A percentile compares a stretch with the other conserved stretches of the same genome.
These are phyloP conservation scores for Hirtodrosophila confusa DNA, from an alignment of 2,888 invertebrate genomes.

Conservation along the genomic window DNA sequence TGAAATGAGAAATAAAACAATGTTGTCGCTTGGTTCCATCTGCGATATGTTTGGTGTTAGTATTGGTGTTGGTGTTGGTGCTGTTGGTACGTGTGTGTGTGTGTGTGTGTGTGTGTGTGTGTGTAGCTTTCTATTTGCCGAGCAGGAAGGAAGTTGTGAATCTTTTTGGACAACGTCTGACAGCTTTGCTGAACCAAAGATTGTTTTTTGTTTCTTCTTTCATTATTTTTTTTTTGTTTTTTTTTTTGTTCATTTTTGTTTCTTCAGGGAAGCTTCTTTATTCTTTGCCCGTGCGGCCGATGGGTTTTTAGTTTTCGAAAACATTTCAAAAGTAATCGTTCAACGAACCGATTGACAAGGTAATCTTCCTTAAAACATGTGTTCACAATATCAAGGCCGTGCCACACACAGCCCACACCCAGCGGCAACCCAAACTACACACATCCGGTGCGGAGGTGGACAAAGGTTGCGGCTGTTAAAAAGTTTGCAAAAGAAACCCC, in stretches of 20 bases:
- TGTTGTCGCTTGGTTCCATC: conserved; percentile 64
- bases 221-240: conserved; percentile 10
- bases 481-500: conserved; percentile 48
- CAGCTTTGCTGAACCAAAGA: conserved; percentile 58
- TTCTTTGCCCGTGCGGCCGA: conserved; percentile 9
- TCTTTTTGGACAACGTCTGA: conserved; percentile 62
- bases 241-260: conserved; percentile 8
- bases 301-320: conserved; percentile 54
- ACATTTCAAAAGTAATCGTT: conserved; percentile 73
- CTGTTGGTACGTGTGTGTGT: conserved; percentile 9
- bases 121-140: conserved; percentile 53
- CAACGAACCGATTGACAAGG: conserved; percentile 79
- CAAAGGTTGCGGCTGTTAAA: conserved; percentile 56
- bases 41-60: conserved; percentile 18
- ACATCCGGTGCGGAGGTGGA: conserved; percentile 23
- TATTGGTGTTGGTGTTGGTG: conserved; percentile 1
- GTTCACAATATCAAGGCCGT: conserved; percentile 70
- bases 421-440: conserved; percentile 12
- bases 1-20: conserved; percentile 76
- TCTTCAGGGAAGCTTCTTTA: conserved; percentile 17
- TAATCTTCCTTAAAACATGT: conserved; percentile 79
- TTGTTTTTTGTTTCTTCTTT: conserved; percentile 31
- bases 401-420: conserved; percentile 31
- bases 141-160: conserved; percentile 73
- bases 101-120: conserved; percentile 14